phyloP scores from a whole-genome alignment of 2,113 vertebrate genomes.

The Brachirus orientalis region DNA sequence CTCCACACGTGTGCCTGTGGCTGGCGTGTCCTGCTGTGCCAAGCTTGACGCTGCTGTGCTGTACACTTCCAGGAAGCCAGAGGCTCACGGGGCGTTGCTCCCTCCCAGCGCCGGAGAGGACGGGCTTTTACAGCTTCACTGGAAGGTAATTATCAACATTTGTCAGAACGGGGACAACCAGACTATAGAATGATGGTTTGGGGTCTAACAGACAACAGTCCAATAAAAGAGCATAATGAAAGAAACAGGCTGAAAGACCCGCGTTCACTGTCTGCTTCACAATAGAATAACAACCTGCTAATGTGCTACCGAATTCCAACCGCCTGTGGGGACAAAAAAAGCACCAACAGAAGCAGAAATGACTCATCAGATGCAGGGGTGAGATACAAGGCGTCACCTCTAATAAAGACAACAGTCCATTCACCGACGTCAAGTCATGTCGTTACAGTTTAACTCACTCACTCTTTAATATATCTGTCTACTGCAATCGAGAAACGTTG shows the following conservation, averaged over 20 bases:
- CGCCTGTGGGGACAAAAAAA: not conserved
- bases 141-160: constrained; percentile 52
- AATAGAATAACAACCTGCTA: constrained; percentile 19
- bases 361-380: constrained; percentile 7
- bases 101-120: constrained; percentile 27
- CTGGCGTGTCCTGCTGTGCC: not conserved
- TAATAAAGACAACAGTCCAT: no score
- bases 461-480: no score
- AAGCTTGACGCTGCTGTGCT: constrained; percentile 12
- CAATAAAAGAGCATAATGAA: constrained; percentile 23
- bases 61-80: constrained; percentile 18
- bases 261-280: not conserved
- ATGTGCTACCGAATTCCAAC: constrained; percentile 10
- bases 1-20: constrained; percentile 29
- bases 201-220: constrained; percentile 18
- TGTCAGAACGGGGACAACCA: constrained; percentile 42
- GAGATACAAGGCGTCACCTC: not conserved
- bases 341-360: not conserved
- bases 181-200: constrained; percentile 10
- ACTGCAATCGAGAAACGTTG: no score
- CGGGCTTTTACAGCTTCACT: constrained; percentile 41
- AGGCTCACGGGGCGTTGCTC: not conserved
- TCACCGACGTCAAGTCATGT: no score
- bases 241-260: not conserved
- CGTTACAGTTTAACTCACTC: no score